Conservation (phyloP, 2,113 vertebrate species). For the Alligator sinensis region DNA sequence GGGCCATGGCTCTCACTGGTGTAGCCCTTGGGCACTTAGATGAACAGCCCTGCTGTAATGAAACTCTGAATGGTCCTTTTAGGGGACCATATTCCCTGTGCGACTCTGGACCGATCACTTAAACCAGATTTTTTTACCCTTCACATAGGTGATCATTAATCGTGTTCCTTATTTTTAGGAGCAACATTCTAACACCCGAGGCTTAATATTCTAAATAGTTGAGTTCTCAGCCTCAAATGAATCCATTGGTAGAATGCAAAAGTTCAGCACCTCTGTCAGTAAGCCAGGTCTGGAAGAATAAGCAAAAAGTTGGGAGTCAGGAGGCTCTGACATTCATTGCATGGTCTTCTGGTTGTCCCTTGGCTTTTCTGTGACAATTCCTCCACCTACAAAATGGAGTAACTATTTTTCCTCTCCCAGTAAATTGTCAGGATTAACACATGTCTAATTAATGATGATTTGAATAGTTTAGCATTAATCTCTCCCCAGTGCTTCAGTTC, state of each 20-base stretch:
- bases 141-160: background rate
- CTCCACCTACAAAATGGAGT: background rate
- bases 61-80: too few relatives aligned
- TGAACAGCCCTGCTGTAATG: too few relatives aligned
- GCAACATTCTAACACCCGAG: background rate
- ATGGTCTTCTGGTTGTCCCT: background rate
- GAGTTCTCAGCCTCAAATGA: background rate
- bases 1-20: too few relatives aligned
- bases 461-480: constrained; percentile 8
- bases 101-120: background rate
- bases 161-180: background rate
- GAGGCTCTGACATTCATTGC: background rate
- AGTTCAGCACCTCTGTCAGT: background rate
- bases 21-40: too few relatives aligned
- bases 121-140: background rate
- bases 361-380: background rate
- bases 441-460: background rate
- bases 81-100: background rate
- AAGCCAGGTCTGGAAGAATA: background rate
- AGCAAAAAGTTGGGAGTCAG: background rate
- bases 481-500: constrained; percentile 14
- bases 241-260: background rate
- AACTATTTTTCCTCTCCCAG: background rate
- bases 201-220: background rate
- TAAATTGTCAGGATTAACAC: background rate